Conservation (phyloP, 1,140 invertebrate species). For the Anoplolepis gracilipes region DNA sequence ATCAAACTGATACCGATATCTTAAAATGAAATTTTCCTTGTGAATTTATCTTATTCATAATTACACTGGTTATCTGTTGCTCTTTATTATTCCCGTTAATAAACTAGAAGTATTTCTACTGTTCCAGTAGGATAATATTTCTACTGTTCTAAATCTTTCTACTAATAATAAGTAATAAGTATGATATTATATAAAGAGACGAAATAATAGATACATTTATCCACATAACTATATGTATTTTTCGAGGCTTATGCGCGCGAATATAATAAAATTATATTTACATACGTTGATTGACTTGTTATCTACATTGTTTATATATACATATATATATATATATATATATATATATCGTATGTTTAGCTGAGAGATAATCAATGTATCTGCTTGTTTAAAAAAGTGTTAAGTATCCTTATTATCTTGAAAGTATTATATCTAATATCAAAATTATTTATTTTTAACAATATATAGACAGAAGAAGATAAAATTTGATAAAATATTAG, state of each 20-base stretch:
- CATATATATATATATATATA: too few species aligned
- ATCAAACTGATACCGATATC: neutral
- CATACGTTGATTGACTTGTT: neutral
- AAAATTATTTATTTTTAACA: neutral
- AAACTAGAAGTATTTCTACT: too few species aligned
- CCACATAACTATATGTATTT: neutral
- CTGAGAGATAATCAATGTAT: neutral
- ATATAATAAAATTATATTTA: conserved; percentile 26
- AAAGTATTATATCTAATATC: neutral
- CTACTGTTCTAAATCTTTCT: neutral
- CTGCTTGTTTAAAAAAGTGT: neutral
- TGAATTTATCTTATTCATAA: neutral
- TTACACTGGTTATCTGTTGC: neutral
- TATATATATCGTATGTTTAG: too few species aligned
- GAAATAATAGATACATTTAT: conserved; percentile 20
- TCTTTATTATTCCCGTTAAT: conserved; percentile 45
- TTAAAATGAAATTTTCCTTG: neutral
- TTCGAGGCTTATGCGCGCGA: too few species aligned
- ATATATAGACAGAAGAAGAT: neutral
- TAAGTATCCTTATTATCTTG: too few species aligned
- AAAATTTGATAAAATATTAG: too few species aligned
- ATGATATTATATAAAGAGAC: neutral
- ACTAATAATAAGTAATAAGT: conserved; percentile 24
- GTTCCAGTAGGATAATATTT: too few species aligned
- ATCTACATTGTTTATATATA: too few species aligned